These are phyloP conservation scores for Dendropsophus ebraccatus DNA, from an alignment of 2,113 vertebrate species.

Conservation along the genomic window DNA sequence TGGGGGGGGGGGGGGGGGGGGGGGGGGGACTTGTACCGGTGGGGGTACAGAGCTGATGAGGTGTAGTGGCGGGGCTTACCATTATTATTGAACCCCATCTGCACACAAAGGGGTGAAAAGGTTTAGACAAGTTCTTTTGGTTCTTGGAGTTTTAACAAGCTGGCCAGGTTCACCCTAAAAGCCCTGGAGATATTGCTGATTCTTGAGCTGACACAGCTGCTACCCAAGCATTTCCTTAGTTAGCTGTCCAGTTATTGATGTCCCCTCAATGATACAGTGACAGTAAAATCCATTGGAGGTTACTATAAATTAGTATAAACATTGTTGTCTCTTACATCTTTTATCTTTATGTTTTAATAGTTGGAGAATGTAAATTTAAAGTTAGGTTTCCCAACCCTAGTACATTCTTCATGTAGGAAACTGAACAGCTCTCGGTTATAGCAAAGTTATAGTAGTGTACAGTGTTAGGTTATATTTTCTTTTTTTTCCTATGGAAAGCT, in stretches of 20 bases:
- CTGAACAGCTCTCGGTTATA: too few relatives aligned
- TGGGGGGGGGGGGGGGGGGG: too few relatives aligned
- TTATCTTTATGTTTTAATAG: background rate
- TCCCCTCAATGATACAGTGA: background rate
- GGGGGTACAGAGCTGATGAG: too few relatives aligned
- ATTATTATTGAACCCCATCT: too few relatives aligned
- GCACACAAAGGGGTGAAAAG: too few relatives aligned
- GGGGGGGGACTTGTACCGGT: too few relatives aligned
- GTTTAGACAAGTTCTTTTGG: background rate
- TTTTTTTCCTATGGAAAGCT: too few relatives aligned
- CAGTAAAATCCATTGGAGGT: background rate
- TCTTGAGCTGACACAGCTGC: slow-evolving; percentile 3
- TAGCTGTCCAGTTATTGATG: background rate
- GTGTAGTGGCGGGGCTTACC: too few relatives aligned
- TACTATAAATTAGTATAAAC: background rate
- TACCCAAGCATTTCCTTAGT: background rate
- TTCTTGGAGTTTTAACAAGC: too few relatives aligned
- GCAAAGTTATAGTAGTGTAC: too few relatives aligned
- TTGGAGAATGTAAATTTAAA: background rate
- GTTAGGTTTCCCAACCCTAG: background rate
- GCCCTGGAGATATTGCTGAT: background rate
- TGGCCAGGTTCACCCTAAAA: background rate
- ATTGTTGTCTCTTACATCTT: background rate
- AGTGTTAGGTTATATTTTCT: too few relatives aligned
- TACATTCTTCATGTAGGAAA: background rate